These are phyloP conservation scores for Gallinago stenura DNA, from an alignment of 2,797 vertebrate genomes.

Conservation along the genomic window DNA sequence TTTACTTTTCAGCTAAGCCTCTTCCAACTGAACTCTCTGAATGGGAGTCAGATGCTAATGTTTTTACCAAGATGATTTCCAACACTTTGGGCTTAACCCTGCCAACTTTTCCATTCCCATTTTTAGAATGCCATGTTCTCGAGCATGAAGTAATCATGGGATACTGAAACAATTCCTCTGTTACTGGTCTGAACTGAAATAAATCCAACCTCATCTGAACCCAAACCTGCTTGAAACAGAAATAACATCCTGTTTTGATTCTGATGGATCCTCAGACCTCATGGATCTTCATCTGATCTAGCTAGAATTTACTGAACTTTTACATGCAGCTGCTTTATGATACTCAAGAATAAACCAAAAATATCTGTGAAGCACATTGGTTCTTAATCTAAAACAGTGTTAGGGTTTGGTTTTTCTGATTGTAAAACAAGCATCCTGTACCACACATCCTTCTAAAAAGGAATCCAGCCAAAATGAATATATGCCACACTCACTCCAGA, in stretches of 20 bases:
- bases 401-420: rapidly evolving
- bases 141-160: rapidly evolving
- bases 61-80: neutral
- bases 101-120: rapidly evolving
- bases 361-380: neutral
- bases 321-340: rapidly evolving
- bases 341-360: neutral
- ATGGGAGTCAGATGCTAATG: rapidly evolving
- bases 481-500: neutral
- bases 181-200: neutral
- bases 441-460: neutral
- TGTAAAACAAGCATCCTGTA: neutral
- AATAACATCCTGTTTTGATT: rapidly evolving
- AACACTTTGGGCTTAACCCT: rapidly evolving
- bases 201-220: neutral
- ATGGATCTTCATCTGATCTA: rapidly evolving
- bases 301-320: neutral
- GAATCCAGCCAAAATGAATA: neutral
- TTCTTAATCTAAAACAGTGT: neutral
- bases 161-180: neutral
- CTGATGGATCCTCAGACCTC: rapidly evolving
- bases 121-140: neutral
- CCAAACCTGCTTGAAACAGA: neutral
- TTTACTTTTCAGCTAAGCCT: neutral
- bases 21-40: neutral